Evolutionary conservation across 2,797 vertebrate genomes (phyloP).

Genomic region (Lagocephalus sceleratus): DNA sequence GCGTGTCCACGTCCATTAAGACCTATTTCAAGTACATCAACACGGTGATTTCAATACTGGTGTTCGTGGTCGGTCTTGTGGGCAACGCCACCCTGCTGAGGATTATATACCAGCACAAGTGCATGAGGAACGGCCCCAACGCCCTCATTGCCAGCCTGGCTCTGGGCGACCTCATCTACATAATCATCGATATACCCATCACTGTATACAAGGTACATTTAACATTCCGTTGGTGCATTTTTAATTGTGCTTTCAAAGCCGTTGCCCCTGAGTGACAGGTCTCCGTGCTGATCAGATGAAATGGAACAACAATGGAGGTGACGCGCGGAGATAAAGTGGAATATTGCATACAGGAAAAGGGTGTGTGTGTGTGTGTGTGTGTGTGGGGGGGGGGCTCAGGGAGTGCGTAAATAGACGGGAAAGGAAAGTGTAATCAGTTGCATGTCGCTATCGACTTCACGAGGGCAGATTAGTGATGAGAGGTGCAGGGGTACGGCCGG

Average conservation of each 20-base stretch:
- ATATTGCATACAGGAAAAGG: slow-evolving; percentile 27
- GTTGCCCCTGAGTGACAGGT: slow-evolving; percentile 9
- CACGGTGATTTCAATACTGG: slow-evolving; percentile 86
- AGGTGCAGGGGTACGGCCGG: slow-evolving; percentile 49
- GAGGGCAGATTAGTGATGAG: slow-evolving; percentile 62
- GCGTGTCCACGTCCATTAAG: slow-evolving; percentile 70
- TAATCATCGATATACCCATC: slow-evolving; percentile 91
- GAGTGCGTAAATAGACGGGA: slow-evolving; percentile 42
- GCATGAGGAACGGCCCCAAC: slow-evolving; percentile 98
- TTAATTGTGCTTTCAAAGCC: slow-evolving; percentile 10
- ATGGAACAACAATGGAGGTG: slow-evolving; percentile 27
- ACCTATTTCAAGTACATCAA: slow-evolving; percentile 90
- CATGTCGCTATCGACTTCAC: slow-evolving; percentile 49
- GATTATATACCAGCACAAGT: slow-evolving; percentile 99
- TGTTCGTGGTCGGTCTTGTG: slow-evolving; percentile 94
- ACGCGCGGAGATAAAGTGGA: slow-evolving; percentile 29
- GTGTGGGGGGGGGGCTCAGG: slow-evolving; percentile 4
- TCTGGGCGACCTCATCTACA: slow-evolving; percentile 95
- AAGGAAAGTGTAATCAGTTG: slow-evolving; percentile 62
- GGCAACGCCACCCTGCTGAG: slow-evolving; percentile 93
- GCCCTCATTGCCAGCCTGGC: slow-evolving; percentile 96
- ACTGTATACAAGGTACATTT: slow-evolving; percentile 89
- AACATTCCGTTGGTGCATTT: slow-evolving; percentile 2
- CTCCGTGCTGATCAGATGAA: slow-evolving; percentile 27
- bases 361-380: not conserved